Base-by-base conservation (phyloP, 2,113 vertebrate genomes). In the Tychaedon coryphoeus region DNA sequence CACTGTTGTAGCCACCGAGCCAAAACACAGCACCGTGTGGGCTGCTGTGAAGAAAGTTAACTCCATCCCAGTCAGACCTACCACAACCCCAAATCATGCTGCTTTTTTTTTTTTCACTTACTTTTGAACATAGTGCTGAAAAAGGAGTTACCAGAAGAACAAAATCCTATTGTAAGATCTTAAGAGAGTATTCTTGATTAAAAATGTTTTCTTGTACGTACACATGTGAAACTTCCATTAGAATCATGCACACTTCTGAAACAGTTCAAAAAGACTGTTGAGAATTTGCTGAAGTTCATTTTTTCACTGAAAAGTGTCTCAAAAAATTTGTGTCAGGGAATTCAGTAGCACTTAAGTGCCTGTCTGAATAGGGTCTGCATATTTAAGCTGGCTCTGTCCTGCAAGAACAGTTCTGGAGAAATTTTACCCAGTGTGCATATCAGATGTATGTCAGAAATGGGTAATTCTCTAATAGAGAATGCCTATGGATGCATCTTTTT, bases 11-110 rank as follows among this genome's bases (percentile, higher is more conserved):
- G 75, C 75, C 84, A 62, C 71, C 67, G 62, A 48, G 17, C 34
- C 80, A 50, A 66, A 91, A 34, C 66, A 60, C 1, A 0, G 42
- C 56, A 40, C 47, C 2, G 0, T 3, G 2, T 34, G 75, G 31
- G 62, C 80, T 89, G 71, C 71, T 48, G 1, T 24, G 62, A 38
- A 61, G 67, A 45, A 31, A n/a, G 31, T 48, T 12, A 36, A 48
- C 42, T 80, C 28, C n/a, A 25, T 57, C 28, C 36, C 16, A 51
- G 10, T 13, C 60, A 87, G 54, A 45, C 10, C 40, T 36, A 5
- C 22, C 69, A 51, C 28, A 66, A 17, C 13, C 18, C 38, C 28
- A 24, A 73, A 33, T 58, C 33, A 16, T 14, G 11, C 12, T 26
- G 4, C 25, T 10, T 64, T 38, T 26, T 40, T 61, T 43, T 26